Evolutionary conservation across 2,888 invertebrate genomes (phyloP), one percentile per base, ranked within the genome.

Genomic region (Hirudinaria manillensis): DNA sequence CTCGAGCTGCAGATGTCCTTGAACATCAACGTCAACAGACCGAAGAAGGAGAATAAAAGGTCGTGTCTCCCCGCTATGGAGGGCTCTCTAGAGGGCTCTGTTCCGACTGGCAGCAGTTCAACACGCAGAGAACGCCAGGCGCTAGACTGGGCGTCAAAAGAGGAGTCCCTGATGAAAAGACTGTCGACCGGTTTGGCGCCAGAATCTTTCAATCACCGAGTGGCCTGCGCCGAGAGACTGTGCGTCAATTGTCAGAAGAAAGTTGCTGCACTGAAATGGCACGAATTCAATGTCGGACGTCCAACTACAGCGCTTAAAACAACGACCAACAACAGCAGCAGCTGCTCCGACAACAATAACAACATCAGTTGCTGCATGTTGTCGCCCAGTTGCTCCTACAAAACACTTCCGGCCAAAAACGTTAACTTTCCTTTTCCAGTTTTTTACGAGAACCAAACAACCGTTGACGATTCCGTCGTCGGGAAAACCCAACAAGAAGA

Each of bases 1-100:
- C 61, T 61, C 7, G 61, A 61, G 61, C 19, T 61, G 61, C 61
- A 61, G 61, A 61, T 61, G 61, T 61, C 61, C 13, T 19, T 61
- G 61, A 61, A 61, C 61, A 61, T 61, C 61, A 61, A 61, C 61
- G 61, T 61, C 61, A 61, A 61, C 61, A 29, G 19, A 10, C 6
- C 24, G 3, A 24, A n/a, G 61, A 61, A 61, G 29, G 61, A 61
- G 61, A 61, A 13, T 24, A 13, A 4, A 61, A 27, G 24, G 7
- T 24, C 61, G 10, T 29, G 13, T 24, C 61, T 16, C 61, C 19
- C 24, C 24, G 6, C 56, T n/a, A n/a, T n/a, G n/a, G 56, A 10
- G 29, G 61, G 24, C 7, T 2, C 61, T 24, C 7, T 10, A 61
- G 3, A 61, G 10, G 61, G 29, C 13, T 3, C 19, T 24, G 24